Base-by-base conservation (phyloP, 2,888 invertebrate genomes). In the Troides aeacus region DNA sequence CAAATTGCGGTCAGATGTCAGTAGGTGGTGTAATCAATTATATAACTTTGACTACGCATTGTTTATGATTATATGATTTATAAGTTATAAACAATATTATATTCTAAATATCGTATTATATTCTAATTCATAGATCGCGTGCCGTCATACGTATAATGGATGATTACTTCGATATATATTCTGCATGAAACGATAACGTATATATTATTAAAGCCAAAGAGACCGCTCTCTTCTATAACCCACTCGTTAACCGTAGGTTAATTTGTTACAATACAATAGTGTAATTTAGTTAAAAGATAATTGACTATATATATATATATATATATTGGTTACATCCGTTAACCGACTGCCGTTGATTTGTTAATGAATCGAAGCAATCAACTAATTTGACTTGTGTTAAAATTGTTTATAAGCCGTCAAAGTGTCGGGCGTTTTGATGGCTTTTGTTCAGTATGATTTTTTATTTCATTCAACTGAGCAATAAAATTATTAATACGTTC, bases 211-310 rank as follows among this genome's bases (percentile, higher is more conserved):
- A 66, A 18, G 58, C 56, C 62, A 57, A 56, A 69, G 65, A 50
- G 46, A 21, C 65, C 69, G 66, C 58, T 66, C 61, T 65, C 70
- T 66, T 66, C 66, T 70, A 70, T 63, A 62, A 70, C 63, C 39
- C 39, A 70, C 66, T 66, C 62, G 70, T 70, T 70, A 66, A 53
- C 62, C 15, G 70, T 57, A 21, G 57, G 23, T 63, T 66, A 70
- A 70, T 66, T 70, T 70, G 66, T 70, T 70, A 63, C 59, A 70
- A 70, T 70, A 70, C 70, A 70, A 70, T 70, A 56, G 70, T 63
- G 70, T 66, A 70, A 70, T 70, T 63, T 70, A 36, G 69, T 66
- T 24, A 23, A 58, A 62, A 21, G 50, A 53, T 59, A 70, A 63
- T 70, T 59, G 66, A 59, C 70, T 70, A 1, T 70, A 30, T 30